Conservation (phyloP, 2,888 invertebrate species). For the Limenitis camilla region DNA sequence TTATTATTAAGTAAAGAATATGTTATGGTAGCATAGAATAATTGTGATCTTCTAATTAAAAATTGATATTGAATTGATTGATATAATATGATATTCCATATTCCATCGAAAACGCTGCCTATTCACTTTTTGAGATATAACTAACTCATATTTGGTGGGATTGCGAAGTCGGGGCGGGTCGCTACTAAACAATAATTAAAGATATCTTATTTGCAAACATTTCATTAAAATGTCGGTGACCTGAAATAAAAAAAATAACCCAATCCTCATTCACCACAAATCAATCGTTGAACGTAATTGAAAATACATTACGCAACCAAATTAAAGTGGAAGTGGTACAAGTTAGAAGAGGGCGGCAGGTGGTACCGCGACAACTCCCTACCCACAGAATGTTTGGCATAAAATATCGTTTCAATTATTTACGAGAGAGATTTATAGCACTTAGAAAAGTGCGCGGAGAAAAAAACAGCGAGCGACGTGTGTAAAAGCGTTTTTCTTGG, state of each 20-base stretch:
- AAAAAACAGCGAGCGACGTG: slow-evolving; percentile 71
- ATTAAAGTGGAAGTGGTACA: slow-evolving; percentile 74
- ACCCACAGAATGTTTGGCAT: slow-evolving; percentile 73
- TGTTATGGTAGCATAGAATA: no score
- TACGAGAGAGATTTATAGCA: slow-evolving; percentile 73
- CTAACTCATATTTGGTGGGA: no score
- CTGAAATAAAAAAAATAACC: slow-evolving; percentile 56
- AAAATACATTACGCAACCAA: slow-evolving; percentile 75
- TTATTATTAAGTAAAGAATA: no score
- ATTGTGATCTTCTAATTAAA: no score
- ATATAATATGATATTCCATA: no score
- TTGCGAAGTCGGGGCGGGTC: no score
- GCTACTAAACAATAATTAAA: not conserved
- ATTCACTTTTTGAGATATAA: no score
- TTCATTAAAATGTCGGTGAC: not conserved
- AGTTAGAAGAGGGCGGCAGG: slow-evolving; percentile 68
- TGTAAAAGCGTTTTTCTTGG: slow-evolving; percentile 75
- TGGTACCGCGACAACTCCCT: slow-evolving; percentile 61
- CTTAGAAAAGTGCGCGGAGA: slow-evolving; percentile 74
- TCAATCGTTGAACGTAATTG: slow-evolving; percentile 72
- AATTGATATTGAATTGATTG: no score
- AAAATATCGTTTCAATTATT: slow-evolving; percentile 77
- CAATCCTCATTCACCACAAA: slow-evolving; percentile 67
- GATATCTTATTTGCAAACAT: not conserved
- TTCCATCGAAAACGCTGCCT: no score